Conservation (phyloP, 2,888 invertebrate genomes). For the Steinernema carpocapsae region DNA sequence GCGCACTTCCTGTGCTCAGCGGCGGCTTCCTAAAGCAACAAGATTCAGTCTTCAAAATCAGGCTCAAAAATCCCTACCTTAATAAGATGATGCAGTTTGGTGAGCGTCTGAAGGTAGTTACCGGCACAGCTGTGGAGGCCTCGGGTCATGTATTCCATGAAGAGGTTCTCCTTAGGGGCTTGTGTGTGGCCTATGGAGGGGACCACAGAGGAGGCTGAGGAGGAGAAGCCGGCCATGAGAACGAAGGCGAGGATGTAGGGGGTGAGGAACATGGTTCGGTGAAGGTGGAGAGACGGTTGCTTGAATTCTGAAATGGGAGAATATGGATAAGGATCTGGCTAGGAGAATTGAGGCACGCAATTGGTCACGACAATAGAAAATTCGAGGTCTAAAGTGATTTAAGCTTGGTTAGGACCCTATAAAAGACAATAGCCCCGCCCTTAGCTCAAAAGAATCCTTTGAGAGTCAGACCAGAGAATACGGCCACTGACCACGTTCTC, state of each 20-base stretch:
- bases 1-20: conserved; percentile 40
- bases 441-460: too few relatives aligned
- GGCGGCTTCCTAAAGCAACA: conserved; percentile 39
- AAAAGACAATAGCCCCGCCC: too few relatives aligned
- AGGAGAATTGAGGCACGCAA: too few relatives aligned
- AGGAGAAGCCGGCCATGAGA: not conserved
- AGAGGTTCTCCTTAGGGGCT: conserved; percentile 33
- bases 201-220: not conserved
- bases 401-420: too few relatives aligned
- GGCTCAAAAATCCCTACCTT: conserved; percentile 37
- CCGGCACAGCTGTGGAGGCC: conserved; percentile 39
- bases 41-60: not conserved
- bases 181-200: not conserved
- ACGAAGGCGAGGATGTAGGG: not conserved
- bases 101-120: conserved; percentile 38
- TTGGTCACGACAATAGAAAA: too few relatives aligned
- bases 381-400: too few relatives aligned
- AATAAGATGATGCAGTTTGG: conserved; percentile 40
- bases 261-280: not conserved
- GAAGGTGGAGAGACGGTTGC: not conserved
- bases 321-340: too few relatives aligned
- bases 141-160: conserved; percentile 40
- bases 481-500: too few relatives aligned
- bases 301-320: too few relatives aligned
- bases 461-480: too few relatives aligned